These are phyloP conservation scores for Heliconius hermathena DNA, from an alignment of 1,140 invertebrate species.

Conservation along the genomic window DNA sequence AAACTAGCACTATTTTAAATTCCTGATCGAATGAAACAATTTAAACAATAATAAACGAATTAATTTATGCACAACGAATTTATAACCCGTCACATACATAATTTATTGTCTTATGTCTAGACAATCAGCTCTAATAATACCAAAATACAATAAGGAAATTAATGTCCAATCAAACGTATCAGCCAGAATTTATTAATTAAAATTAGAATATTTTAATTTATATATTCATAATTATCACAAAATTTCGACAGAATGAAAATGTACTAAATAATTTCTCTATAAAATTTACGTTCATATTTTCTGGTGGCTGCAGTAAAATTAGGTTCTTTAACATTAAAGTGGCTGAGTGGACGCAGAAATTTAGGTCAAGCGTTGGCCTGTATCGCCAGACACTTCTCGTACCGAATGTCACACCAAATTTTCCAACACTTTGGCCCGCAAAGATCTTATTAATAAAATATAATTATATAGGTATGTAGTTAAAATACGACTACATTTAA, in stretches of 20 bases:
- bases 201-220: background rate
- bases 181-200: too few relatives aligned
- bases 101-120: too few relatives aligned
- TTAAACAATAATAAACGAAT: too few relatives aligned
- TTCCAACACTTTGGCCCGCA: constrained; percentile 52
- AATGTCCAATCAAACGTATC: too few relatives aligned
- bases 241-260: background rate
- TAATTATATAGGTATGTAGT: background rate
- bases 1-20: too few relatives aligned
- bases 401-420: constrained; percentile 67
- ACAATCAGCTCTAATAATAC: too few relatives aligned
- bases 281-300: constrained; percentile 30
- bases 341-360: constrained; percentile 50
- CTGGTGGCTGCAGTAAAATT: constrained; percentile 44
- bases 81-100: too few relatives aligned
- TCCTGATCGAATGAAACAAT: too few relatives aligned
- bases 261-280: constrained; percentile 19
- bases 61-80: too few relatives aligned
- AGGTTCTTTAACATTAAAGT: constrained; percentile 49
- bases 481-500: constrained; percentile 16
- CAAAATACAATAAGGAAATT: too few relatives aligned
- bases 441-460: background rate
- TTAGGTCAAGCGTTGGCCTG: constrained; percentile 62
- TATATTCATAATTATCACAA: background rate
- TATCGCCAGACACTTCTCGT: constrained; percentile 54